Evolutionary conservation across 2,888 invertebrate species (phyloP), one percentile per base, ranked within the genome.

Genomic region (Melipona beecheii): DNA sequence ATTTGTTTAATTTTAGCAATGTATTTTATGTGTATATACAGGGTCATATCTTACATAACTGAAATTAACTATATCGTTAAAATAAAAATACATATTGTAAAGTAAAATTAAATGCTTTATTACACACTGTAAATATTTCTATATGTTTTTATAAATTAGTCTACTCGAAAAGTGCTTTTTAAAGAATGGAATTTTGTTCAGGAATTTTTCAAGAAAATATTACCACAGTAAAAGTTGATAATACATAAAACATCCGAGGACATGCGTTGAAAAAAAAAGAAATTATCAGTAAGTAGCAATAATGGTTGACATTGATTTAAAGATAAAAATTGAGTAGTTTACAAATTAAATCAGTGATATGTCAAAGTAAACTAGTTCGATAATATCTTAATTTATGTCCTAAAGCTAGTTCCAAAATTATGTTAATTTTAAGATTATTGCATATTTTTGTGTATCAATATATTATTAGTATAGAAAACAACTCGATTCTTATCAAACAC

Each of bases 1-100:
- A 27, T 43, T 43, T 43, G 43, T 43, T 43, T 64, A 17, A 74
- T 64, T 64, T 73, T 80, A 70, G 21, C 52, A n/a, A 31, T 27
- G 24, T 43, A 58, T 60, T 62, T 72, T 76, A 50, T 17, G 49
- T 58, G 21, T 52, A 73, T 60, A 13, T 36, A 2, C 13, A 52
- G 24, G n/a, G 19, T 43, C 43, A 43, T 69, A 13, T 52, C 11
- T 24, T 27, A 27, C 4, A 24, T 27, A 69, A 52, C 13, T 69
- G 24, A 21, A 5, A 52, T 13, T 52, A 52, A 15, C 11, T 52
- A 17, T 21, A 68, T 19, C n/a, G 3, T 24, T 50, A 24, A 27
- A 50, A 68, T 13, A 19, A 50, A 68, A 36, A 27, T 36, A 5
- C 13, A 68, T 50, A 4, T 50, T 27, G n/a, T 24, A 68, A 68